These are phyloP conservation scores for Morone chrysops DNA, from an alignment of 2,113 vertebrate species.

Conservation along the genomic window DNA sequence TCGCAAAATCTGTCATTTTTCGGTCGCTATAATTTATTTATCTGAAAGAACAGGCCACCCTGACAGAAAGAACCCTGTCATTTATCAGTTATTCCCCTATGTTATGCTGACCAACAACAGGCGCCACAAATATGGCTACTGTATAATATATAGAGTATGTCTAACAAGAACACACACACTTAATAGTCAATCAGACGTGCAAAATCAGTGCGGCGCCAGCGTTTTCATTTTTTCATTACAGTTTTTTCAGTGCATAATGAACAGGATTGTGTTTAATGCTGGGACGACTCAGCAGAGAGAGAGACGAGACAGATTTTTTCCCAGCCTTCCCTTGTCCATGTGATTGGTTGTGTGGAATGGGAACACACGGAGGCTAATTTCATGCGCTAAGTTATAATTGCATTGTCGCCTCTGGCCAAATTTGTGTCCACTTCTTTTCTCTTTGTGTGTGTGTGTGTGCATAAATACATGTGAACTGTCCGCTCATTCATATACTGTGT, in stretches of 20 bases:
- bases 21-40: neutral
- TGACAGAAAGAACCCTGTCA: neutral
- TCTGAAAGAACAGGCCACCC: neutral
- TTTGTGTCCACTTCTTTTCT: slow-evolving; percentile 64
- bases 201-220: slow-evolving; percentile 78
- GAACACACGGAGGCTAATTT: slow-evolving; percentile 79
- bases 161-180: slow-evolving; percentile 34
- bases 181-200: slow-evolving; percentile 76
- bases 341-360: slow-evolving; percentile 77
- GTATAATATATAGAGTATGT: slow-evolving; percentile 24
- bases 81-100: neutral
- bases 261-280: slow-evolving; percentile 73
- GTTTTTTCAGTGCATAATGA: slow-evolving; percentile 77
- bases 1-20: neutral
- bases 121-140: slow-evolving; percentile 7
- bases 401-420: slow-evolving; percentile 78
- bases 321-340: slow-evolving; percentile 72
- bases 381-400: slow-evolving; percentile 79
- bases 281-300: slow-evolving; percentile 46
- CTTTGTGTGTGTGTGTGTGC: neutral
- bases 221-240: slow-evolving; percentile 69
- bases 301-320: slow-evolving; percentile 42
- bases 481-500: slow-evolving; percentile 15
- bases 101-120: slow-evolving; percentile 13
- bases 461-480: slow-evolving; percentile 1